Evolutionary conservation across 2,113 vertebrate genomes (phyloP).

Genomic region (Scatophagus argus): DNA sequence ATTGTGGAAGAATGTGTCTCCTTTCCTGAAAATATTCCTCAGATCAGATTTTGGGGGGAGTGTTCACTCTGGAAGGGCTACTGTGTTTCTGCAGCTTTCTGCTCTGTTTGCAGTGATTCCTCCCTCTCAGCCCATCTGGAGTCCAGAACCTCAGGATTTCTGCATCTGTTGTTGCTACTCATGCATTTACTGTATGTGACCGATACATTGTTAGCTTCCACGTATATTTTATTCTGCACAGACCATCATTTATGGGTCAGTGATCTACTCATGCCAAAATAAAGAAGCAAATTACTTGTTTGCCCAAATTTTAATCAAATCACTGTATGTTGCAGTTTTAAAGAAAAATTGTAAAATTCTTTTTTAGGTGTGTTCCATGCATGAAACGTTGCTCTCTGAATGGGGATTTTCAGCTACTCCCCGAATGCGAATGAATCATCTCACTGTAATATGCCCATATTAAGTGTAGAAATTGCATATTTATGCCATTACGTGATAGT

Average conservation of each 20-base stretch:
- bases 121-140: conserved; percentile 52
- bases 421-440: background rate
- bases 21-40: conserved; percentile 42
- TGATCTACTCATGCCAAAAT: background rate
- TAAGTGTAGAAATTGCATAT: background rate
- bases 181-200: background rate
- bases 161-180: conserved; percentile 53
- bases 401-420: background rate
- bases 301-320: background rate
- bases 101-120: background rate
- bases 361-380: background rate
- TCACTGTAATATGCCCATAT: background rate
- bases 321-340: background rate
- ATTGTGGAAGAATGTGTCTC: conserved; percentile 43
- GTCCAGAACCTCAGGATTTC: conserved; percentile 49
- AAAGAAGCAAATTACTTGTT: background rate
- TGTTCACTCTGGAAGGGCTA: conserved; percentile 21
- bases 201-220: background rate
- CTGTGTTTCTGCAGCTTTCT: conserved; percentile 29
- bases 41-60: conserved; percentile 37
- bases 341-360: background rate
- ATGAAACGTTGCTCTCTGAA: background rate
- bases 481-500: background rate
- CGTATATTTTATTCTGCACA: background rate
- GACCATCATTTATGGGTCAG: background rate